A percentile compares a stretch with the other conserved stretches of the same genome.
phyloP scores from a whole-genome alignment of 2,888 invertebrate genomes.

The Drosophila parthenogenetica region DNA sequence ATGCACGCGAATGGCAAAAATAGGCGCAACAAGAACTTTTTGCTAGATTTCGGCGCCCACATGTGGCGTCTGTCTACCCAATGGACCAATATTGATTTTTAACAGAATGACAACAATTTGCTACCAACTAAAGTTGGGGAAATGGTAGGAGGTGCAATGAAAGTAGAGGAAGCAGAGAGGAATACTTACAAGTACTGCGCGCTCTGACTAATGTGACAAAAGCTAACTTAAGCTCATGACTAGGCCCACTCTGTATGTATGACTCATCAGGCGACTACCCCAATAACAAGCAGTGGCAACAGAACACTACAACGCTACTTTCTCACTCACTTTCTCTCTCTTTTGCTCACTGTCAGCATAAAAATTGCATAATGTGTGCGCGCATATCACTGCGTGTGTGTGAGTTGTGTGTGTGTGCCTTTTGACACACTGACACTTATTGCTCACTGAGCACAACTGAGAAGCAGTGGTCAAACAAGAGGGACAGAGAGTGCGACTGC shows the following conservation, averaged over 20 bases:
- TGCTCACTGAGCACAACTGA: constrained; percentile 47
- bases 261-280: constrained; percentile 60
- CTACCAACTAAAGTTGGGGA: constrained; percentile 3
- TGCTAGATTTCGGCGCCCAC: constrained; percentile 4
- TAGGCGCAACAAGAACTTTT: constrained; percentile 50
- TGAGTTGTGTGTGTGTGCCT: constrained; percentile 22
- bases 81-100: constrained; percentile 61
- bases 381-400: background rate
- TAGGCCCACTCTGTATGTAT: constrained; percentile 19
- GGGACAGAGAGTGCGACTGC: constrained; percentile 11
- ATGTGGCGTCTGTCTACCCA: constrained; percentile 12
- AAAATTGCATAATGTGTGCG: constrained; percentile 75
- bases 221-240: constrained; percentile 29
- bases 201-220: constrained; percentile 20
- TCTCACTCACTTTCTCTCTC: constrained; percentile 44
- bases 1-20: constrained; percentile 25
- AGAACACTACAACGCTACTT: constrained; percentile 30
- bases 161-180: constrained; percentile 10
- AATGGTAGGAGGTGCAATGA: constrained; percentile 6
- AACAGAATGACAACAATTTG: constrained; percentile 2
- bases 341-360: constrained; percentile 52
- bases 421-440: constrained; percentile 84
- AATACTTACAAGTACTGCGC: constrained; percentile 50
- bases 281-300: constrained; percentile 36
- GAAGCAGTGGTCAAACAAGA: constrained; percentile 21